These are phyloP conservation scores for Heliconius ismenius DNA, from an alignment of 2,888 invertebrate genomes.

Conservation along the genomic window DNA sequence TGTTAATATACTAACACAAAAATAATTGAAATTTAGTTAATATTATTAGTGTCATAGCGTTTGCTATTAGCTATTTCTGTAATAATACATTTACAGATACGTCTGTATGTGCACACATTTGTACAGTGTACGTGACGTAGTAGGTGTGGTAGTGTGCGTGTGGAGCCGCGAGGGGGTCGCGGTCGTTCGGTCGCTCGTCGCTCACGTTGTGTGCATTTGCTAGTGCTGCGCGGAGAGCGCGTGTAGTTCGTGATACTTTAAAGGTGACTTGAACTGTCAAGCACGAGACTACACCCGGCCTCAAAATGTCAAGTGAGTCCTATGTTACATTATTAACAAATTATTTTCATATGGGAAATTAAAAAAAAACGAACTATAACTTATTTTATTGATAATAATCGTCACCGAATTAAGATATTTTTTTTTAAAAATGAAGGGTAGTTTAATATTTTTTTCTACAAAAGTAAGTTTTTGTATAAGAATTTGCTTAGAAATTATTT, in stretches of 20 bases:
- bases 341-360: constrained; percentile 3
- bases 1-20: background rate
- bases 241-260: constrained; percentile 70
- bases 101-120: background rate
- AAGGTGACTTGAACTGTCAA: constrained; percentile 75
- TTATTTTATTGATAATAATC: constrained; percentile 3
- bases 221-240: constrained; percentile 74
- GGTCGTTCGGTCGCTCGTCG: constrained; percentile 55
- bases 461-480: background rate
- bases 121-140: background rate
- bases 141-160: background rate
- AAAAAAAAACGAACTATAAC: background rate
- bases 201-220: constrained; percentile 68
- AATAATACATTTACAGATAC: background rate
- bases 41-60: background rate
- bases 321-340: constrained; percentile 22
- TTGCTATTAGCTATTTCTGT: background rate
- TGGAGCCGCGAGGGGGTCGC: constrained; percentile 55
- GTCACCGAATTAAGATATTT: background rate
- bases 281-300: constrained; percentile 72
- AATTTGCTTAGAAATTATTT: background rate
- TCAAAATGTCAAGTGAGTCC: constrained; percentile 77
- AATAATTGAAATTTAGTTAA: background rate
- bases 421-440: constrained; percentile 3
- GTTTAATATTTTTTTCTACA: background rate